A percentile compares a stretch with the other conserved stretches of the same genome.
These are phyloP conservation scores for Orchesellides sinensis DNA, from an alignment of 2,888 invertebrate species.

Conservation along the genomic window DNA sequence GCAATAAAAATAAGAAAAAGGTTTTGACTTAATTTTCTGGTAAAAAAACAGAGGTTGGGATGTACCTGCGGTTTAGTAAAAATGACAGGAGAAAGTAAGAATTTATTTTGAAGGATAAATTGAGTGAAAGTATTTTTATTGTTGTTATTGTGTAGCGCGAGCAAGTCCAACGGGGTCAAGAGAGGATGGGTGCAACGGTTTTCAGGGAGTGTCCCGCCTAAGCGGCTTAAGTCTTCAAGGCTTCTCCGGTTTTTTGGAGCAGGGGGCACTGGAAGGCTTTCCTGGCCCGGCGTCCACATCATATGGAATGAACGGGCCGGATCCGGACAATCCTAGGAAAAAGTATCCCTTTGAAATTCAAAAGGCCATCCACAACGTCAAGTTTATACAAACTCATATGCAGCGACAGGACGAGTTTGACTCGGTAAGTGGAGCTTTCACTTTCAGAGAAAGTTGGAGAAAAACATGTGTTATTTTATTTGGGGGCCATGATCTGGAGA, in stretches of 20 bases:
- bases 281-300: conserved; percentile 74
- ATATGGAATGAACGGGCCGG: conserved; percentile 72
- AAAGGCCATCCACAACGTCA: conserved; percentile 95
- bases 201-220: conserved; percentile 75
- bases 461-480: too few species aligned
- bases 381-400: conserved; percentile 97
- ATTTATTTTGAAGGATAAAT: too few species aligned
- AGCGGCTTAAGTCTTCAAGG: conserved; percentile 74
- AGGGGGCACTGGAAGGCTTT: conserved; percentile 74
- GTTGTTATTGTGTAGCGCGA: too few species aligned
- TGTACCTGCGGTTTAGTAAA: too few species aligned
- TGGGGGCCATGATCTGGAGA: too few species aligned
- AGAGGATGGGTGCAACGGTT: conserved; percentile 75
- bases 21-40: neutral
- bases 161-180: conserved; percentile 71
- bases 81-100: too few species aligned
- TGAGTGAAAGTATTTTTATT: too few species aligned
- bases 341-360: conserved; percentile 95
- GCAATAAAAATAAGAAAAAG: neutral
- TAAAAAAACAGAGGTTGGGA: too few species aligned
- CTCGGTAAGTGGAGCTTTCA: conserved; percentile 84
- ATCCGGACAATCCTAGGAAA: conserved; percentile 78
- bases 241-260: conserved; percentile 73
- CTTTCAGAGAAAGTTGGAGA: too few species aligned
- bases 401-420: conserved; percentile 96